Evolutionary conservation across 2,797 vertebrate genomes (phyloP), one percentile per base, ranked within the genome.

Genomic region (Peromyscus eremicus): DNA sequence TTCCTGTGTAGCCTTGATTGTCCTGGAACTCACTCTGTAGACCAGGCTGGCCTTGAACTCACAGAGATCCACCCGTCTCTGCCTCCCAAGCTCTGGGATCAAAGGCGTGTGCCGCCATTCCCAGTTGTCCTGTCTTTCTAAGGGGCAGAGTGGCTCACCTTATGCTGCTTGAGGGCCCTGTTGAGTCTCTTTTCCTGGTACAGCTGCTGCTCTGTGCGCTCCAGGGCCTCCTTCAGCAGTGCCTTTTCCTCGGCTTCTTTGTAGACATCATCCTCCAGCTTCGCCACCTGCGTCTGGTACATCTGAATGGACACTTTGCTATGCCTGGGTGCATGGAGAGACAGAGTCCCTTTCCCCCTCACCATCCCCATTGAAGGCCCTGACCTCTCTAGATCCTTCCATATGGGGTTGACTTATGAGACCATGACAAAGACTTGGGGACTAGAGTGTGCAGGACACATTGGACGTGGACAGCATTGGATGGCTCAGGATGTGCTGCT

Each of bases 211-310:
- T 97, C 98, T 0, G 19, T 96, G 90, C 98, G 98, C 93, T 98
- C 96, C 98, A 99, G 97, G 0, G 98, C 98, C 95, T 98, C 98
- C n/a, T 79, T 95, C 43, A 99, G 97, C 94, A 99, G 94, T 0
- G 98, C 98, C 79, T 98, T 99, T 90, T 99, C 98, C 43, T 98
- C 98, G 0, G 91, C 86, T 43, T 97, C 98, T 71, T 95, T 98
- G 83, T 96, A 96, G 90, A 98, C n/a, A 89, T 98, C 92, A 0
- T 98, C 98, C 6, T 98, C 98, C 46, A 99, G 95, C 11, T 1
- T 98, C 0, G 97, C 93, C 86, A 98, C 60, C 89, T 98, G 96
- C 0, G 97, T 92, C 97, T 90, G 97, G 94, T 97, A 98, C 68
- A 84, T 96, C 80, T 0, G 92, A 25, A 98, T 2, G 8, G 98